These are phyloP conservation scores for Poecilia wingei DNA, from an alignment of 2,797 vertebrate species.

Conservation along the genomic window DNA sequence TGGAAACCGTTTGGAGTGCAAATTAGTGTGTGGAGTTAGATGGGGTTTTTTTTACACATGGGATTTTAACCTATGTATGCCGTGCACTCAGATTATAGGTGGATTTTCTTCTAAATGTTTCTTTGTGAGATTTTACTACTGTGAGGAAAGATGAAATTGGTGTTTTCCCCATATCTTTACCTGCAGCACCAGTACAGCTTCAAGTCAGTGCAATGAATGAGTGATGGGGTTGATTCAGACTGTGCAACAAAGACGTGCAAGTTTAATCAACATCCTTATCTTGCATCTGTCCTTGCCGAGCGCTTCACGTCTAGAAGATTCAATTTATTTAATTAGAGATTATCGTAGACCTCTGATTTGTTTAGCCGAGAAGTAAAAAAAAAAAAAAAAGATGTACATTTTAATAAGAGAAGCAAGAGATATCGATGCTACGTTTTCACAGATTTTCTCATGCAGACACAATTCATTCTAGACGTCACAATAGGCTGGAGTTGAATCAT, in stretches of 20 bases:
- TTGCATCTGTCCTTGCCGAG: neutral
- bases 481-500: constrained; percentile 56
- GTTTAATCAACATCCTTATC: neutral
- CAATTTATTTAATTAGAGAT: neutral
- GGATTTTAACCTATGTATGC: neutral
- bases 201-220: neutral
- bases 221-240: neutral
- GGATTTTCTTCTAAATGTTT: neutral
- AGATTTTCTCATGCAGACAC: constrained; percentile 30
- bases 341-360: neutral
- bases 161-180: neutral
- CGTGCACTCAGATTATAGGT: neutral
- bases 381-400: neutral
- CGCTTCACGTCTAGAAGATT: neutral
- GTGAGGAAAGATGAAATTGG: neutral
- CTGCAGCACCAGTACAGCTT: neutral
- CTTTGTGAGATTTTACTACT: no score
- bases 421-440: constrained; percentile 39
- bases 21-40: neutral
- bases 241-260: neutral
- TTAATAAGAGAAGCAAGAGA: neutral
- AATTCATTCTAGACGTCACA: constrained; percentile 13
- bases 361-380: neutral
- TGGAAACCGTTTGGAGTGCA: neutral
- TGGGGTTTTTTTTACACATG: neutral